Evolutionary conservation across 2,797 vertebrate genomes (phyloP), one percentile per base, ranked within the genome.

Genomic region (Gallinago nigripennis): DNA sequence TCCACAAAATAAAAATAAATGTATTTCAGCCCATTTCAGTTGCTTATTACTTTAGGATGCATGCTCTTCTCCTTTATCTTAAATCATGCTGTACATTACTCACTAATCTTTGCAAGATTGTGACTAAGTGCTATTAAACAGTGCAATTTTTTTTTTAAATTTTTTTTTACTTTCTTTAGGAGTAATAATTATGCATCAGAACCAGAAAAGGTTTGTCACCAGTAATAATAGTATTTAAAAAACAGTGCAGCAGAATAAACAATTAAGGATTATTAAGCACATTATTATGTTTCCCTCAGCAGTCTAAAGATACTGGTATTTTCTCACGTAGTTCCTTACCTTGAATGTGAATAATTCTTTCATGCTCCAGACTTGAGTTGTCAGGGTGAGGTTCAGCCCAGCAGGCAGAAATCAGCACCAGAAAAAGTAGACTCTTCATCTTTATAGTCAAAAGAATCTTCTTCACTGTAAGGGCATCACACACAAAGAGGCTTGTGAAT

Each of bases 261-360:
- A 84, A 81, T 24, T 21, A 92, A 90, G 39, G 35, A 77, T 51
- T 39, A 88, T 17, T 82, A 93, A 84, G 17, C 75, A 82, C 39
- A 86, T 86, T 75, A 68, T 84, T 82, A 71, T 91, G 72, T 82
- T 83, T 96, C 53, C 54, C 63, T 50, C 76, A 86, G 82, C 35
- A 81, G 82, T 35, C 86, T 82, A 50, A 41, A 94, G 71, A 89
- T 75, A 90, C 7, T 79, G 24, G 18, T 41, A 85, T 86, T 95
- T 92, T 82, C 61, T 84, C 46, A 70, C 6, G 5, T 65, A 60
- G 88, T 97, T 96, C 91, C 99, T 98, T 99, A 99, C 99, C 99
- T 98, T 98, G 98, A 93, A 99, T 98, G 76, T 99, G 99, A 97
- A 99, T 64, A 89, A 99, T 99, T 96, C 98, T 98, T 85, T 98